A percentile compares a stretch with the other conserved stretches of the same genome.
Conservation (phyloP, 2,888 invertebrate species). For the Drosophila anomalata region DNA sequence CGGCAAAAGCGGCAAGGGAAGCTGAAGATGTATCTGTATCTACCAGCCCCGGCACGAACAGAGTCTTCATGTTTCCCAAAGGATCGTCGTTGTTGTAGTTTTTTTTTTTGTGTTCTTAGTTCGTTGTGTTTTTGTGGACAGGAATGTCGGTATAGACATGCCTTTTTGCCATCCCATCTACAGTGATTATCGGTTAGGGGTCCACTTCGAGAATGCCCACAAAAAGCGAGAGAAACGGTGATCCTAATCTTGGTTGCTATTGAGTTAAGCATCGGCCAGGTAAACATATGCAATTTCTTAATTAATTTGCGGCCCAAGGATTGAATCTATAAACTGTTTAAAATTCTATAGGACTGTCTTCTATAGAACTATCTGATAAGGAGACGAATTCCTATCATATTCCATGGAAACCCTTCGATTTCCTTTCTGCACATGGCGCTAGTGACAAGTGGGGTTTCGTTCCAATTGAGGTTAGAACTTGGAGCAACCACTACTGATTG, state of each 20-base stretch:
- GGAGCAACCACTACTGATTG: slow-evolving; percentile 6
- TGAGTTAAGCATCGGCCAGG: slow-evolving; percentile 27
- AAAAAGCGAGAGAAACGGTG: neutral
- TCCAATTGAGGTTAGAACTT: slow-evolving; percentile 19
- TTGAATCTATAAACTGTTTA: neutral
- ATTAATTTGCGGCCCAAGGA: slow-evolving; percentile 30
- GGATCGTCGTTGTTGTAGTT: slow-evolving; percentile 18
- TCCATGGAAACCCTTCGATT: slow-evolving; percentile 1
- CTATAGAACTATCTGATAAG: neutral
- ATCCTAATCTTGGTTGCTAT: slow-evolving; percentile 32
- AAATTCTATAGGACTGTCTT: neutral
- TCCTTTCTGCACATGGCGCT: slow-evolving; percentile 16
- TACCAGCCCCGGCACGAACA: slow-evolving; percentile 37
- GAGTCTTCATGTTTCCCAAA: slow-evolving; percentile 41
- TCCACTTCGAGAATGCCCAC: slow-evolving; percentile 19
- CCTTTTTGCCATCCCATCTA: slow-evolving; percentile 39
- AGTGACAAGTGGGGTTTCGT: slow-evolving; percentile 3
- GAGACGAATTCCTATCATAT: neutral
- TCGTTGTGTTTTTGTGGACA: slow-evolving; percentile 35
- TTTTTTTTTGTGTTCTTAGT: neutral
- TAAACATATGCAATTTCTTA: slow-evolving; percentile 37
- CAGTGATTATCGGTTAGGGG: slow-evolving; percentile 38
- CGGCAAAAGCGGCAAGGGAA: slow-evolving; percentile 47
- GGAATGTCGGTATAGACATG: slow-evolving; percentile 45
- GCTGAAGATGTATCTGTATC: slow-evolving; percentile 48